Percentiles rank a stretch among this genome's conserved stretches.
Evolutionary conservation across 2,113 vertebrate species (phyloP).

Genomic region (Boulengeromyrus knoepffleri): DNA sequence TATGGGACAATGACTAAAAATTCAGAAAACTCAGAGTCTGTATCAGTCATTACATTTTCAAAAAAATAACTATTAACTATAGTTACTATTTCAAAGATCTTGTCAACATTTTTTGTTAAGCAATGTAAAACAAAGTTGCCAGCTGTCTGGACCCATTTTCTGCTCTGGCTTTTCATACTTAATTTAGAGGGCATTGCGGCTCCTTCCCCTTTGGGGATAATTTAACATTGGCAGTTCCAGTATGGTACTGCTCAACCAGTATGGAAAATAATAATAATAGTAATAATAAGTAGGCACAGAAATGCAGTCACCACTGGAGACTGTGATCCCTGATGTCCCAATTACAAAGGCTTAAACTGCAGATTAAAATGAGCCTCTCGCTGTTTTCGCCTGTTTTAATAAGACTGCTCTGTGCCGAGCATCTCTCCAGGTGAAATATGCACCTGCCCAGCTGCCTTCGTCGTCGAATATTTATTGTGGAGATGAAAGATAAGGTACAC

Average conservation of each 20-base stretch:
- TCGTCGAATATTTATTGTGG: slow-evolving; percentile 28
- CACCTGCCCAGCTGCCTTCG: slow-evolving; percentile 23
- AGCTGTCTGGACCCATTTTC: not conserved
- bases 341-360: slow-evolving; percentile 65
- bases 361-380: slow-evolving; percentile 58
- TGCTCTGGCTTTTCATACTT: not conserved
- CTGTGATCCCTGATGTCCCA: slow-evolving; percentile 38
- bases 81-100: not conserved
- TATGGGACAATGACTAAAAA: not conserved
- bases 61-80: not conserved
- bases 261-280: not conserved
- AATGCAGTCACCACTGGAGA: not conserved
- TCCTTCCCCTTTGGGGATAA: not conserved
- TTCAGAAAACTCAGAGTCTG: not conserved
- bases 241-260: not conserved
- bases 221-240: not conserved
- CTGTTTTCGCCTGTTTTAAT: slow-evolving; percentile 44
- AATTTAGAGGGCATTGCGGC: not conserved
- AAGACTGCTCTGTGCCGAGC: slow-evolving; percentile 27
- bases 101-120: not conserved
- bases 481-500: slow-evolving; percentile 28
- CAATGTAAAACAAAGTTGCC: not conserved
- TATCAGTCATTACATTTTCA: not conserved
- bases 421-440: slow-evolving; percentile 45
- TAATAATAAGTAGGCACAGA: slow-evolving; percentile 1